Percentiles rank a stretch among this genome's conserved stretches.
Conservation (phyloP, 2,888 invertebrate genomes). For the Hirtodrosophila histrioides region DNA sequence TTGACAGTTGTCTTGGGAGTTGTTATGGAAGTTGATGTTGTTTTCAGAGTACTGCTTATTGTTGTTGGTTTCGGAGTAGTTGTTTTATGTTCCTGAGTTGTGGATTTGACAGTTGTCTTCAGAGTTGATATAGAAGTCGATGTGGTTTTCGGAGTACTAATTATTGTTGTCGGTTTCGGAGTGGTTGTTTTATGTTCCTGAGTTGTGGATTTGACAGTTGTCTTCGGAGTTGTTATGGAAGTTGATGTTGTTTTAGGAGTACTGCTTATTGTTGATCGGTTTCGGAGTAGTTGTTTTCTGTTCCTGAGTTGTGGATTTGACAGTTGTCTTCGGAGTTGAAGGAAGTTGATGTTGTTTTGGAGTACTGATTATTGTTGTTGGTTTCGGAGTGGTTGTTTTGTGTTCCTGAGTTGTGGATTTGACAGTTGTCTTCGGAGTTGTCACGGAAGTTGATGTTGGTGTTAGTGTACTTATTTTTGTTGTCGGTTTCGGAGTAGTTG, state of each 20-base stretch:
- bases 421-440: neutral
- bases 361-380: neutral
- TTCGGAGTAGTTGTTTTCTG: no score
- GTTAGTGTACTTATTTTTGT: neutral
- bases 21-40: no score
- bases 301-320: no score
- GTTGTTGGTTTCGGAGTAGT: neutral
- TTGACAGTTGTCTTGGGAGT: constrained; percentile 1
- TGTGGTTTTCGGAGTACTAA: neutral
- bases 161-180: constrained; percentile 3
- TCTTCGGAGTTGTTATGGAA: constrained; percentile 2
- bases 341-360: neutral
- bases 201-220: no score
- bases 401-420: no score
- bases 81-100: neutral
- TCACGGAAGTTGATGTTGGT: constrained; percentile 1
- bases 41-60: neutral
- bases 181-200: no score
- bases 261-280: no score
- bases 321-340: neutral
- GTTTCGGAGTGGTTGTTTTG: constrained; percentile 4
- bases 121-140: neutral
- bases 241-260: no score
- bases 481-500: neutral
- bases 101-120: neutral